Evolutionary conservation across 2,113 vertebrate species (phyloP).

Genomic region (Cavia porcellus): DNA sequence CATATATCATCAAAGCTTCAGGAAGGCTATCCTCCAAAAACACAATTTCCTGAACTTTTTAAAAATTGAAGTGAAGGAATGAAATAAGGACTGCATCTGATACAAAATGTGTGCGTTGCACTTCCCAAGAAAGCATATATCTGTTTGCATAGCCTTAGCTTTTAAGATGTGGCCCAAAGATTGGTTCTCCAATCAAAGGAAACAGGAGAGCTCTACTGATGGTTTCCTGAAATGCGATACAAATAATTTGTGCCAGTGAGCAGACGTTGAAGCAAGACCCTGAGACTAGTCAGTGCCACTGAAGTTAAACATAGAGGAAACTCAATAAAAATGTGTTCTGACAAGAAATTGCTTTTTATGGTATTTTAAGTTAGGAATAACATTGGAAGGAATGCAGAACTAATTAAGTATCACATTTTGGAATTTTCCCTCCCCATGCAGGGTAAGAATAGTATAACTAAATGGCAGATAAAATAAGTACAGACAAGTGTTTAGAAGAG

Average conservation of each 20-base stretch:
- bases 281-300: slow-evolving; percentile 48
- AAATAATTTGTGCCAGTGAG: slow-evolving; percentile 67
- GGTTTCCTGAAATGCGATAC: slow-evolving; percentile 81
- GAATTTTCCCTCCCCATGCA: not conserved
- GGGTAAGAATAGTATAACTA: slow-evolving; percentile 14
- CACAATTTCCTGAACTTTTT: slow-evolving; percentile 59
- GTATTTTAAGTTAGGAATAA: slow-evolving; percentile 81
- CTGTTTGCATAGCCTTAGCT: slow-evolving; percentile 64
- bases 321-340: slow-evolving; percentile 82
- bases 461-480: slow-evolving; percentile 58
- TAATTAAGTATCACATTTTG: slow-evolving; percentile 78
- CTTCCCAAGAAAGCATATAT: slow-evolving; percentile 56
- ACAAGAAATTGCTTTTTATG: slow-evolving; percentile 81
- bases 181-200: slow-evolving; percentile 76
- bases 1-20: slow-evolving; percentile 54
- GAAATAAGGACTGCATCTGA: slow-evolving; percentile 18
- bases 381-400: slow-evolving; percentile 79
- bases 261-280: slow-evolving; percentile 49
- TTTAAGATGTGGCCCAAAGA: slow-evolving; percentile 74
- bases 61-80: slow-evolving; percentile 39
- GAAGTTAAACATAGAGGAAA: slow-evolving; percentile 74
- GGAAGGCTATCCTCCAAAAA: slow-evolving; percentile 43
- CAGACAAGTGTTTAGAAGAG: slow-evolving; percentile 50
- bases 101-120: slow-evolving; percentile 51
- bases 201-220: slow-evolving; percentile 67